Percentiles rank a stretch among this genome's conserved stretches.
Evolutionary conservation across 2,113 vertebrate genomes (phyloP).

Genomic region (Crotalus viridis): DNA sequence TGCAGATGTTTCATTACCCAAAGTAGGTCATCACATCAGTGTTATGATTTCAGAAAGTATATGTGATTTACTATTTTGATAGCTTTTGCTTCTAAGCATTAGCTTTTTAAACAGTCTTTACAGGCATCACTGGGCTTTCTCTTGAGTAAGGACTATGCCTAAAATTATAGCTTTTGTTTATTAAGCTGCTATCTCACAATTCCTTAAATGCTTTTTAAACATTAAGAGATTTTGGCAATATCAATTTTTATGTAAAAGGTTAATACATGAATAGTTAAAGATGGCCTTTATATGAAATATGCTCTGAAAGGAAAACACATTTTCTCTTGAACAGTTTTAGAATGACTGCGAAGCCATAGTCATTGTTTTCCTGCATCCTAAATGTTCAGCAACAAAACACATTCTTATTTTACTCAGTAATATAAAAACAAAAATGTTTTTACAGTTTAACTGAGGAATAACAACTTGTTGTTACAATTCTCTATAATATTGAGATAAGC

Average conservation of each 20-base stretch:
- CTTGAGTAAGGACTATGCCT: not conserved
- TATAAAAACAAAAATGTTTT: conserved; percentile 44
- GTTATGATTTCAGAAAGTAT: not conserved
- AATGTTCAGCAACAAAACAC: conserved; percentile 50
- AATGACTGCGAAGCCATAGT: conserved; percentile 40
- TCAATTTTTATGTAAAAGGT: not conserved
- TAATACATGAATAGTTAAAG: not conserved
- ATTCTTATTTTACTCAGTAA: conserved; percentile 38
- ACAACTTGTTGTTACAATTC: conserved; percentile 33
- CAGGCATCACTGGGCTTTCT: not conserved
- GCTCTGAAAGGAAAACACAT: conserved; percentile 10
- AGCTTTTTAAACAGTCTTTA: not conserved
- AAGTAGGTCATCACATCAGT: not conserved
- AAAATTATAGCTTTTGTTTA: not conserved
- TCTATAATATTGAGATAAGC: conserved; percentile 42
- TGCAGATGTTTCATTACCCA: not conserved
- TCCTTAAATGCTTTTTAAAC: not conserved
- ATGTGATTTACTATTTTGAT: not conserved
- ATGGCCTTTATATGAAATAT: conserved; percentile 12
- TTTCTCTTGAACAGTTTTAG: conserved; percentile 35
- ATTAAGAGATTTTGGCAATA: not conserved
- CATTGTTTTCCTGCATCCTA: conserved; percentile 37
- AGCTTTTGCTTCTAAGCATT: not conserved
- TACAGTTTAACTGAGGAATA: conserved; percentile 32
- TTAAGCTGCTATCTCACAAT: not conserved